Percentiles rank a stretch among this genome's conserved stretches.
phyloP scores from a whole-genome alignment of 2,797 vertebrate genomes.

The Chelonia mydas region DNA sequence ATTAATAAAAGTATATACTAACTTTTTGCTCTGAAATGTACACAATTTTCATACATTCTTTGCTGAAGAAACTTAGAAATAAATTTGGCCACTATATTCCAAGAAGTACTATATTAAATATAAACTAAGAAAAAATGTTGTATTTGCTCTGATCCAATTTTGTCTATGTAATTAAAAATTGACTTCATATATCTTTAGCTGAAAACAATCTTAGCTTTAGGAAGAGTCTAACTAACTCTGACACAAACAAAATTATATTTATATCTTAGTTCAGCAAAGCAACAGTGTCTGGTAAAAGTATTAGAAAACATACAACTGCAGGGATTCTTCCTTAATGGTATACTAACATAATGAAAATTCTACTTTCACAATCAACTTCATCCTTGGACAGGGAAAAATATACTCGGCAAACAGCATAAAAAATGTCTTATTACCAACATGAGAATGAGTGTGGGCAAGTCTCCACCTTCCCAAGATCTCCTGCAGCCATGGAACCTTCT shows the following conservation, averaged over 20 bases:
- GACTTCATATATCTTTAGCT: background rate
- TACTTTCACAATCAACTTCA: background rate
- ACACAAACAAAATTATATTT: background rate
- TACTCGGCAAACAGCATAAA: background rate
- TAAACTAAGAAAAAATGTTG: background rate
- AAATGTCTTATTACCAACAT: background rate
- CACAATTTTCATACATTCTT: background rate
- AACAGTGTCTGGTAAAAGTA: background rate
- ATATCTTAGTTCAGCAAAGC: background rate
- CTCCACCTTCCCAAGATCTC: background rate
- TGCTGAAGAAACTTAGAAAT: background rate
- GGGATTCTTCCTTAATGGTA: background rate
- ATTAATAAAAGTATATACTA: slow-evolving; percentile 17
- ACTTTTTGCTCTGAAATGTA: slow-evolving; percentile 18
- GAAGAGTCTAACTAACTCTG: background rate
- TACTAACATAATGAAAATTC: background rate
- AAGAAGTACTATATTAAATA: background rate
- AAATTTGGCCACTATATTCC: background rate
- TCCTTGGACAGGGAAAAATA: background rate
- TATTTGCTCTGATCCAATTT: background rate
- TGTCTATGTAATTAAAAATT: background rate
- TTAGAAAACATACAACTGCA: slow-evolving; percentile 4
- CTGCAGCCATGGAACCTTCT: background rate
- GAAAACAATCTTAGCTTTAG: background rate
- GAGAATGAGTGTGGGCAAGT: background rate